phyloP scores from a whole-genome alignment of 64 coral and sea anemone species.

The Porites australiensis region DNA sequence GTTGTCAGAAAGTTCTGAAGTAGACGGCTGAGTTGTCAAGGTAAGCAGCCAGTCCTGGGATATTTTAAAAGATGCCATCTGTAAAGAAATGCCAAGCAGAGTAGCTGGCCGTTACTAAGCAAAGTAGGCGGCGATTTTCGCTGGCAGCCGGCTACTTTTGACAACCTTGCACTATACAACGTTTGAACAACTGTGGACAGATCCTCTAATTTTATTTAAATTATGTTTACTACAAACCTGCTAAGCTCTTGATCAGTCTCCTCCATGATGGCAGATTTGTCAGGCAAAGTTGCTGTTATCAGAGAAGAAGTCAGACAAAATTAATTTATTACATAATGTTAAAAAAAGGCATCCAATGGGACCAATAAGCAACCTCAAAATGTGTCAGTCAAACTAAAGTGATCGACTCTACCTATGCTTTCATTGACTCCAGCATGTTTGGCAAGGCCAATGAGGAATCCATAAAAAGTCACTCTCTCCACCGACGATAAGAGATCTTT shows the following conservation, averaged over 20 bases:
- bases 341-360: background rate
- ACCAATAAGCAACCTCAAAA: background rate
- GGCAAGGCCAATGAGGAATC: conserved; percentile 87
- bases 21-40: no score
- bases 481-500: conserved; percentile 80
- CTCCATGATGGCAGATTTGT: conserved; percentile 86
- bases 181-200: no score
- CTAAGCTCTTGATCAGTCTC: conserved; percentile 90
- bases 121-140: no score
- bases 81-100: no score
- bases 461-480: conserved; percentile 92
- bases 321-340: background rate
- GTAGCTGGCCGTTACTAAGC: no score
- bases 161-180: no score
- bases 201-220: no score
- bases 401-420: conserved; percentile 68
- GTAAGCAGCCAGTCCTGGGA: no score
- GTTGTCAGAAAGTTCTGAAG: no score
- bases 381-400: background rate
- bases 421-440: conserved; percentile 86
- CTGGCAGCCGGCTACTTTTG: no score
- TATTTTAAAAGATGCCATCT: no score
- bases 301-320: background rate
- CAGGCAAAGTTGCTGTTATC: conserved; percentile 68
- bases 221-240: conserved; percentile 43